Percentiles rank a stretch among this genome's conserved stretches.
phyloP scores from a whole-genome alignment of 2,797 vertebrate genomes.

The Gymnothorax javanicus region DNA sequence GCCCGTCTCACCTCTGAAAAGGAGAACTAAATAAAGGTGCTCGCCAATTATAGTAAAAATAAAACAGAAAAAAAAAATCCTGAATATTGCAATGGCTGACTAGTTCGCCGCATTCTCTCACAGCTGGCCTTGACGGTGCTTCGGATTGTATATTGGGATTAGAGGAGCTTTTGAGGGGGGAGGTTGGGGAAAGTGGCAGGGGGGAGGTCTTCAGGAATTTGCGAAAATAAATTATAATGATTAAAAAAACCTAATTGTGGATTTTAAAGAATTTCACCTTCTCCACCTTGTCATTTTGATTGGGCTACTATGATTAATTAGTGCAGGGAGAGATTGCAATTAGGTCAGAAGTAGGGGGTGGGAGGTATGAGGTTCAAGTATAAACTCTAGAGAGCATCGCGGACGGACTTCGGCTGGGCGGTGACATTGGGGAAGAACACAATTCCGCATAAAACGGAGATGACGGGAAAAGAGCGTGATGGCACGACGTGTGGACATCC shows the following conservation, averaged over 20 bases:
- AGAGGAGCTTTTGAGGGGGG: not conserved
- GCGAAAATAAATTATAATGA: constrained; percentile 73
- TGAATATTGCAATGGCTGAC: constrained; percentile 71
- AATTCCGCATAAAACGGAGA: not conserved
- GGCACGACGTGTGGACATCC: not conserved
- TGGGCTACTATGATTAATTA: constrained; percentile 90
- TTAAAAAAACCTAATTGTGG: constrained; percentile 62
- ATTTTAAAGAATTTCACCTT: constrained; percentile 80
- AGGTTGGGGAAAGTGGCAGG: not conserved
- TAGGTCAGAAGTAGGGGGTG: constrained; percentile 73
- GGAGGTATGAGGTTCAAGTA: constrained; percentile 56
- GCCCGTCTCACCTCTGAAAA: constrained; percentile 27
- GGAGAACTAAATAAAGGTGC: constrained; percentile 61
- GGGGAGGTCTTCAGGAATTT: constrained; percentile 60
- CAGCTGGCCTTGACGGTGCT: constrained; percentile 77
- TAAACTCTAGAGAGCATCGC: not conserved
- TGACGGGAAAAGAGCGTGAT: not conserved
- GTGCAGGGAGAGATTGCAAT: constrained; percentile 82
- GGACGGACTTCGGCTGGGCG: not conserved
- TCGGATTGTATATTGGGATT: constrained; percentile 66
- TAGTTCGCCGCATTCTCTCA: constrained; percentile 45
- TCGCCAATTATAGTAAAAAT: constrained; percentile 53
- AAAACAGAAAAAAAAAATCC: constrained; percentile 55
- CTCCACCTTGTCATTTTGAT: constrained; percentile 85
- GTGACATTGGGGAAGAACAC: constrained; percentile 1